Evolutionary conservation across 2,797 vertebrate genomes (phyloP).

Genomic region (Lophura swinhoii): DNA sequence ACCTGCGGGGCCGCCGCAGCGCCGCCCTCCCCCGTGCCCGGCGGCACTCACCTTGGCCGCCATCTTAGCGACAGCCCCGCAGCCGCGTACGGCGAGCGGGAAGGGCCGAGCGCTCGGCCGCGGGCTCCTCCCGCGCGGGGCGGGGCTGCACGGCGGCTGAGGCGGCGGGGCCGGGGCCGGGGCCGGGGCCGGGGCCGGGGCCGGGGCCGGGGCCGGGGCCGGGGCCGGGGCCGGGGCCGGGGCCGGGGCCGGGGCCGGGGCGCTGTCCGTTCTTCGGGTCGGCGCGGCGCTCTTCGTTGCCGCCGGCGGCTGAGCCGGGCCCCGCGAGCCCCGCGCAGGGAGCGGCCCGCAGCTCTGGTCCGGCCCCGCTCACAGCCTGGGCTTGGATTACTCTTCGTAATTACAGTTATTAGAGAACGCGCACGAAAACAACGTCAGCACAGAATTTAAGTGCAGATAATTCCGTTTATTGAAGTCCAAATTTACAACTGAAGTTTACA

Average conservation of each 20-base stretch:
- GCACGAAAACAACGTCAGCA: neutral
- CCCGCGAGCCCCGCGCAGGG: too few species aligned
- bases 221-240: neutral
- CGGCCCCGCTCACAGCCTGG: accelerated
- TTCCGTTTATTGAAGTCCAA: constrained; percentile 93
- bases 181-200: too few species aligned
- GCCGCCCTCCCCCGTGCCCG: neutral
- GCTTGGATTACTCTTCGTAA: accelerated
- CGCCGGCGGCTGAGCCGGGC: too few species aligned
- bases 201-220: neutral
- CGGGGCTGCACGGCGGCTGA: neutral
- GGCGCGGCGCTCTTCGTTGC: too few species aligned
- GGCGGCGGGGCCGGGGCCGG: neutral
- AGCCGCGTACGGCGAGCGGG: neutral
- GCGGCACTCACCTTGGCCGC: constrained; percentile 83
- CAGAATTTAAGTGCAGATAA: constrained; percentile 85
- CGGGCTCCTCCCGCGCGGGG: neutral
- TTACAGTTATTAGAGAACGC: accelerated
- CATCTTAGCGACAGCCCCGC: constrained; percentile 73
- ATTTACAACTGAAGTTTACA: constrained; percentile 81
- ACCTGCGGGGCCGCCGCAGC: neutral
- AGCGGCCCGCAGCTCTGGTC: too few species aligned
- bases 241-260: too few species aligned
- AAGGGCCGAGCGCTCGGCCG: neutral
- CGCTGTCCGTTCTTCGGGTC: too few species aligned